Percentiles rank a stretch among this genome's conserved stretches.
Evolutionary conservation across 2,113 vertebrate genomes (phyloP).

Genomic region (Syngnathoides biaculeatus): DNA sequence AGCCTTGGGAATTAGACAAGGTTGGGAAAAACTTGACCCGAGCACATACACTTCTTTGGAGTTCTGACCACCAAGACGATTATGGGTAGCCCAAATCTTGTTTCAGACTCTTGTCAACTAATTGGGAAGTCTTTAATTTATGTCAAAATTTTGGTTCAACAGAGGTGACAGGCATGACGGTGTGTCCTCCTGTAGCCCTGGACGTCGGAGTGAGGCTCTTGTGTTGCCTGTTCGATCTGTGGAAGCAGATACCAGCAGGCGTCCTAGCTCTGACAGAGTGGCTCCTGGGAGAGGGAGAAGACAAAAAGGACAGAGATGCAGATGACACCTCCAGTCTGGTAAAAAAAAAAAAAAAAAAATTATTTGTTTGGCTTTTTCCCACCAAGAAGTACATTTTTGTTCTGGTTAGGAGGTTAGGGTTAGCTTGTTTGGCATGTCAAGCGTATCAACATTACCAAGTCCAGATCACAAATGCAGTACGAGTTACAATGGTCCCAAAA

Average conservation of each 20-base stretch:
- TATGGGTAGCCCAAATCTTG: not conserved
- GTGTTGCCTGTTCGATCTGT: conserved; percentile 79
- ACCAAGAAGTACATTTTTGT: not conserved
- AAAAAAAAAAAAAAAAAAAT: conserved; percentile 11
- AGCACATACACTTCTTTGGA: not conserved
- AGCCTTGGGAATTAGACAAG: not conserved
- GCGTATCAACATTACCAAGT: too few species aligned
- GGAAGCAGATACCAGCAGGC: conserved; percentile 70
- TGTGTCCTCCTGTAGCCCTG: conserved; percentile 82
- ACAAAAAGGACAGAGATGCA: not conserved
- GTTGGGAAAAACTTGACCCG: not conserved
- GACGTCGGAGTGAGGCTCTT: conserved; percentile 75
- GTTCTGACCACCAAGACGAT: not conserved
- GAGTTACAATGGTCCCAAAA: too few species aligned
- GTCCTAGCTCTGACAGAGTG: conserved; percentile 76
- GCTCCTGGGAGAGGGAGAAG: conserved; percentile 78
- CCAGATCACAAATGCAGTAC: too few species aligned
- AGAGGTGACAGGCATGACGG: conserved; percentile 73
- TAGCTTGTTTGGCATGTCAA: too few species aligned
- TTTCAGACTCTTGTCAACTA: not conserved
- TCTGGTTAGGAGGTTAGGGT: too few species aligned
- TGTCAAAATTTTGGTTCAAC: conserved; percentile 6
- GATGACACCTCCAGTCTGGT: conserved; percentile 60
- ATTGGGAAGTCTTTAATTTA: not conserved
- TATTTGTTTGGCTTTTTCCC: not conserved